Conservation (phyloP, 1,140 invertebrate genomes). For the Brachionus rotundiformis region DNA sequence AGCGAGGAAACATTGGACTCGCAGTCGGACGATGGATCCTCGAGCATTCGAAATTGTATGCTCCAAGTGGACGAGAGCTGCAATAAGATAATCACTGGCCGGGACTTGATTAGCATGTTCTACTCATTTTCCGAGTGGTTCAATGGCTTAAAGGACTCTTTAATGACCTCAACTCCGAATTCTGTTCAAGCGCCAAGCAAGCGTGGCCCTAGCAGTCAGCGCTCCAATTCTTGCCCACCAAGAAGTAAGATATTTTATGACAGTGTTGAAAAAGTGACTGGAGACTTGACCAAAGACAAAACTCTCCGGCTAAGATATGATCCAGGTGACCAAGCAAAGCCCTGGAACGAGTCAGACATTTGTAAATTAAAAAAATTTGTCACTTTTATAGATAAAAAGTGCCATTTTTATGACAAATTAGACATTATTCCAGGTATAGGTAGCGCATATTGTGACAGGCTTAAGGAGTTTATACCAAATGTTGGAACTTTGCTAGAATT, state of each 20-base stretch:
- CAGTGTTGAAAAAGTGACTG: neutral
- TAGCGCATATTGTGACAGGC: neutral
- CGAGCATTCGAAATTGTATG: neutral
- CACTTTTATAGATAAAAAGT: conserved; percentile 13
- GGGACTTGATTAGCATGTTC: conserved; percentile 3
- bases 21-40: neutral
- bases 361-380: conserved; percentile 13
- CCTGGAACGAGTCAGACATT: neutral
- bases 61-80: neutral
- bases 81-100: neutral
- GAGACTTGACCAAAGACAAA: conserved; percentile 19
- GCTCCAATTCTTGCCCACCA: neutral
- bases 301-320: neutral
- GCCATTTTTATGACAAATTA: neutral
- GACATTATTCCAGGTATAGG: conserved; percentile 9
- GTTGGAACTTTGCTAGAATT: conserved; percentile 12
- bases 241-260: neutral
- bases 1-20: neutral
- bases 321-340: neutral
- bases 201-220: neutral
- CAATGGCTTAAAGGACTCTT: neutral
- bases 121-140: conserved; percentile 37
- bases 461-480: conserved; percentile 19
- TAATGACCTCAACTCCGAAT: neutral
- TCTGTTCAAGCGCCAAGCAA: neutral